These are phyloP conservation scores for Ochropleura plecta DNA, from an alignment of 2,888 invertebrate genomes.

Conservation along the genomic window DNA sequence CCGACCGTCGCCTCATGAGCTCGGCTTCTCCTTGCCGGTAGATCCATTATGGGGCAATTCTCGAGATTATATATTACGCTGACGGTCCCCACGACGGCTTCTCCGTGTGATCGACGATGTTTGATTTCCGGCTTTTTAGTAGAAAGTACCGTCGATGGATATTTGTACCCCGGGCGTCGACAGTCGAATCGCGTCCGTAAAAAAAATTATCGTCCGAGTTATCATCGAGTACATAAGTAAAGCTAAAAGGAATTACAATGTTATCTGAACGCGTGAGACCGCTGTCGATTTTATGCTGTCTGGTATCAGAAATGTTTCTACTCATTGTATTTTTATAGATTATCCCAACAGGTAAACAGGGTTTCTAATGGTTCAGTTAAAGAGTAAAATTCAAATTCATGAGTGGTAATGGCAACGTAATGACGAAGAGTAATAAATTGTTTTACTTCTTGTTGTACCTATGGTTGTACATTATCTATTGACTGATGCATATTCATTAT, in stretches of 20 bases:
- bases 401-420: conserved; percentile 38
- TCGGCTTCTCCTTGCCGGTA: conserved; percentile 16
- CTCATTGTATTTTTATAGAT: conserved; percentile 65
- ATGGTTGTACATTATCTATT: conserved; percentile 43
- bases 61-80: conserved; percentile 56
- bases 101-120: conserved; percentile 35
- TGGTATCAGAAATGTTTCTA: conserved; percentile 63
- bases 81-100: conserved; percentile 35
- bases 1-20: conserved; percentile 23
- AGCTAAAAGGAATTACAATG: conserved; percentile 36
- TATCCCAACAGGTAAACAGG: conserved; percentile 83
- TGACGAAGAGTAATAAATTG: conserved; percentile 31
- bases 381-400: conserved; percentile 57
- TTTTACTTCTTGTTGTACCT: conserved; percentile 47
- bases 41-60: conserved; percentile 37
- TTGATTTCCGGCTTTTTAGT: conserved; percentile 52
- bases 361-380: conserved; percentile 77
- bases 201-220: conserved; percentile 44
- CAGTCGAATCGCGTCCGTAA: conserved; percentile 14
- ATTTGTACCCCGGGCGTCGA: conserved; percentile 25
- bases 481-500: conserved; percentile 47
- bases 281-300: conserved; percentile 58
- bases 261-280: conserved; percentile 32
- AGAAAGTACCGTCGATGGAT: conserved; percentile 26
- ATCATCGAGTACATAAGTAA: conserved; percentile 48